Conservation (phyloP, 37 sponge, comb jelly and placozoan genomes). For the Petrosia ficiformis region DNA sequence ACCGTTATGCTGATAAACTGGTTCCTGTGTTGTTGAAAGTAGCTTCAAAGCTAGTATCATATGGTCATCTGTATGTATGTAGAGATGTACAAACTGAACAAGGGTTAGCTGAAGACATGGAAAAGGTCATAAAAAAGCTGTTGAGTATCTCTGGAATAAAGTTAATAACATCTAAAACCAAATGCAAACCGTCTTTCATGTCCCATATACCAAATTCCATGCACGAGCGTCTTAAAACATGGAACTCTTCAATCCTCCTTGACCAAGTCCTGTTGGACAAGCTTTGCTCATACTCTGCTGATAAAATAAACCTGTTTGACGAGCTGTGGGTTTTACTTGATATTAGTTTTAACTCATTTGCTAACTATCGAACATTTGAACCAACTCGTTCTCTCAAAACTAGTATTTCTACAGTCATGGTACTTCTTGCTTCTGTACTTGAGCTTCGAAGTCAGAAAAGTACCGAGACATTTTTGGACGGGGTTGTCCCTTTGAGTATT, state of each 20-base stretch:
- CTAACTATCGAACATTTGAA: slow-evolving; percentile 46
- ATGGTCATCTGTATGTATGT: slow-evolving; percentile 21
- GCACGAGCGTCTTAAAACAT: slow-evolving; percentile 30
- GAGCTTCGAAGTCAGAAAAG: background rate
- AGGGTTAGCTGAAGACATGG: background rate
- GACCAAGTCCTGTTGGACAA: slow-evolving; percentile 25
- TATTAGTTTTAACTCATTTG: slow-evolving; percentile 40
- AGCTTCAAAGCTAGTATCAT: slow-evolving; percentile 11
- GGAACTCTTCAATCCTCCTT: slow-evolving; percentile 27
- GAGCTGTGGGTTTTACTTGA: slow-evolving; percentile 29
- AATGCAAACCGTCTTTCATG: slow-evolving; percentile 22
- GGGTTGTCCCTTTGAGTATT: background rate
- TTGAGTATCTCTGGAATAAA: slow-evolving; percentile 33
- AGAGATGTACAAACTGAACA: background rate
- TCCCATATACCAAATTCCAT: slow-evolving; percentile 28
- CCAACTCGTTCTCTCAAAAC: slow-evolving; percentile 58
- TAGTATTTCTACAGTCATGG: slow-evolving; percentile 15
- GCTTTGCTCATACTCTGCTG: slow-evolving; percentile 8
- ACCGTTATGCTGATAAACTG: slow-evolving; percentile 1
- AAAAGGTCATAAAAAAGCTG: background rate
- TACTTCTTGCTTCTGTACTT: slow-evolving; percentile 8
- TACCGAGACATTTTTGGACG: background rate
- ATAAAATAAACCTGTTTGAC: slow-evolving; percentile 7
- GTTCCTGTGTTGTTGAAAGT: slow-evolving; percentile 30
- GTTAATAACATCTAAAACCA: slow-evolving; percentile 9